Conservation (phyloP, 2,888 invertebrate species). For the Xanthostigma xanthostigma region DNA sequence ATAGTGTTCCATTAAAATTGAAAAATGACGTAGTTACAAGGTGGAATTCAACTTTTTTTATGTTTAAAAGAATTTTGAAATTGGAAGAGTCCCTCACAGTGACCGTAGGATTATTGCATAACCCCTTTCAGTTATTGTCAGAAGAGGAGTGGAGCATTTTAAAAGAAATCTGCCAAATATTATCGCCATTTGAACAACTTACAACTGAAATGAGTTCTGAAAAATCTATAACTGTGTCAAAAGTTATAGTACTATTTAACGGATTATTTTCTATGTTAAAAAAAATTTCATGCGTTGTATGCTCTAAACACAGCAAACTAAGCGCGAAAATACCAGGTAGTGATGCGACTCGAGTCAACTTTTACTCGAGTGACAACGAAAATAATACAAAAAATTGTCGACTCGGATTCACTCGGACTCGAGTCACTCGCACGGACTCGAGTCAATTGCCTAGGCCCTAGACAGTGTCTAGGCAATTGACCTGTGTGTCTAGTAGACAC, state of each 20-base stretch:
- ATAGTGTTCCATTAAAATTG: constrained; percentile 9
- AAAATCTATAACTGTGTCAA: constrained; percentile 13
- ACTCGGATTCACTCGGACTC: no score
- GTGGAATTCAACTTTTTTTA: constrained; percentile 13
- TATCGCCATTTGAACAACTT: constrained; percentile 12
- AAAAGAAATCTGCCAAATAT: constrained; percentile 8
- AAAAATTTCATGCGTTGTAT: no score
- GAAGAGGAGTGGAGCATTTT: constrained; percentile 12
- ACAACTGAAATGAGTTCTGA: constrained; percentile 14
- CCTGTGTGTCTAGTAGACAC: no score
- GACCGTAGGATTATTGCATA: constrained; percentile 13
- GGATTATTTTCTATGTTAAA: no score
- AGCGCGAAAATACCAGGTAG: no score
- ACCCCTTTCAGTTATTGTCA: constrained; percentile 11
- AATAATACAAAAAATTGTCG: no score
- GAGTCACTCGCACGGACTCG: no score
- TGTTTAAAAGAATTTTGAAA: constrained; percentile 12
- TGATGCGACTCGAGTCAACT: no score
- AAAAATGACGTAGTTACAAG: constrained; percentile 12
- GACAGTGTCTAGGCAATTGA: no score
- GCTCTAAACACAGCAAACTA: no score
- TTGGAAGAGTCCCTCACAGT: constrained; percentile 12
- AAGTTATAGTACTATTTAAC: constrained; percentile 6
- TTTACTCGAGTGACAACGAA: no score
- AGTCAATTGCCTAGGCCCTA: no score